Evolutionary conservation across 2,113 vertebrate genomes (phyloP), one percentile per base, ranked within the genome.

Genomic region (Callopanchax toddi): DNA sequence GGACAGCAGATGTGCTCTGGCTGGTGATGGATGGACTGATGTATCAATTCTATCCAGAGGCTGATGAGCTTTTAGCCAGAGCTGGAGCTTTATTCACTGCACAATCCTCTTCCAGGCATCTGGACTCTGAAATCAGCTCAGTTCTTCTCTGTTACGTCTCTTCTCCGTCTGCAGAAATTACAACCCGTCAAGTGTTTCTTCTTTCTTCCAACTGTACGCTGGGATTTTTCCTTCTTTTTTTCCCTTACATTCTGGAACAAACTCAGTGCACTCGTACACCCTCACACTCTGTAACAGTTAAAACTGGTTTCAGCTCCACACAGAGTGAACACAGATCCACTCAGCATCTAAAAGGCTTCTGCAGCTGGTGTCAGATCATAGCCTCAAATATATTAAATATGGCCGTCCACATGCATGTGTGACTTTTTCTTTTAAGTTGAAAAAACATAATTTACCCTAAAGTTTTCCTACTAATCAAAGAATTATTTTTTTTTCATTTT

Each of bases 1-100:
- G 78, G 72, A 77, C 59, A 57, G 60, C 79, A 81, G 81, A 84
- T 80, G 74, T 73, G 64, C 36, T 68, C 60, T 60, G 71, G 52
- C 66, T 42, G 52, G 37, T 36, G 56, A 58, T 25, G 20, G 63
- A 78, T 51, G 34, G 55, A 76, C 64, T 50, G 53, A 81, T 72
- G 49, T 50, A 70, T 78, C 70, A 43, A 40, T 84, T 78, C 61
- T 60, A 66, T 43, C 56, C 67, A 29, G 55, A 63, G 52, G 18
- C 64, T 54, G 52, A 74, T 74, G 50, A 40, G 51, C 26, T 44
- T 52, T 57, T 52, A 56, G 37, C 43, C 49, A 22, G 37, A 51
- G 49, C 55, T 42, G 16, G 43, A 74, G 25, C 61, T 61, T 68
- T 44, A 61, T 20, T 46, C 18, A 10, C 17, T 16, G 23, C 53